Evolutionary conservation across 1,140 invertebrate species (phyloP).

Genomic region (Tetramorium alpestre): DNA sequence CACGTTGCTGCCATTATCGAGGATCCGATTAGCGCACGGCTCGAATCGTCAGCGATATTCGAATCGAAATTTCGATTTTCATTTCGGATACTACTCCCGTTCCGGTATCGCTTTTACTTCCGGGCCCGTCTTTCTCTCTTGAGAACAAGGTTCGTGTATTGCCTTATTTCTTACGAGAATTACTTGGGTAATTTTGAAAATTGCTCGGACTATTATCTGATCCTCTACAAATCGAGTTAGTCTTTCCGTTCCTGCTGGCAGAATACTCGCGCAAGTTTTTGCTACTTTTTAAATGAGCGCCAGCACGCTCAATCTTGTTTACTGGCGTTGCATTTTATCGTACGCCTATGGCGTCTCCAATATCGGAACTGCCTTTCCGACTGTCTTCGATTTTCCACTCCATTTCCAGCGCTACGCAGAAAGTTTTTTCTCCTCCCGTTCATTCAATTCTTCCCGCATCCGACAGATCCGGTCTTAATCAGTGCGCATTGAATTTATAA

Average conservation of each 20-base stretch:
- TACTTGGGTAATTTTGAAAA: constrained; percentile 47
- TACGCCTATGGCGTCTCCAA: constrained; percentile 21
- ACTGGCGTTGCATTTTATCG: constrained; percentile 41
- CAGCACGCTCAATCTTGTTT: constrained; percentile 46
- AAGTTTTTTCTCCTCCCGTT: background rate
- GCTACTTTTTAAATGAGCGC: constrained; percentile 34
- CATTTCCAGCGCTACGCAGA: constrained; percentile 46
- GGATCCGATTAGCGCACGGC: constrained; percentile 6
- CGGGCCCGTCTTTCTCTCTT: background rate
- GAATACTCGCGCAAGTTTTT: constrained; percentile 34
- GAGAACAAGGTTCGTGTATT: background rate
- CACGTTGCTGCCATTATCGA: constrained; percentile 25
- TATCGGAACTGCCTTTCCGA: constrained; percentile 54
- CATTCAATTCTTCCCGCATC: background rate
- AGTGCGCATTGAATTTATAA: background rate
- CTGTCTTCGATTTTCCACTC: constrained; percentile 62
- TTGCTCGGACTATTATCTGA: constrained; percentile 32
- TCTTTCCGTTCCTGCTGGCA: background rate
- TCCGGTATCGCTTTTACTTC: background rate
- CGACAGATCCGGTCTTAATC: constrained; percentile 11
- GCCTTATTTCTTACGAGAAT: constrained; percentile 12
- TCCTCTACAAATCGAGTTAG: constrained; percentile 41
- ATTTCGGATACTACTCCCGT: constrained; percentile 14
- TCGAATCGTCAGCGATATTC: background rate
- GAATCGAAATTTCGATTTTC: constrained; percentile 43